phyloP scores from a whole-genome alignment of 2,888 invertebrate species.

The Epirrhoe alternata region DNA sequence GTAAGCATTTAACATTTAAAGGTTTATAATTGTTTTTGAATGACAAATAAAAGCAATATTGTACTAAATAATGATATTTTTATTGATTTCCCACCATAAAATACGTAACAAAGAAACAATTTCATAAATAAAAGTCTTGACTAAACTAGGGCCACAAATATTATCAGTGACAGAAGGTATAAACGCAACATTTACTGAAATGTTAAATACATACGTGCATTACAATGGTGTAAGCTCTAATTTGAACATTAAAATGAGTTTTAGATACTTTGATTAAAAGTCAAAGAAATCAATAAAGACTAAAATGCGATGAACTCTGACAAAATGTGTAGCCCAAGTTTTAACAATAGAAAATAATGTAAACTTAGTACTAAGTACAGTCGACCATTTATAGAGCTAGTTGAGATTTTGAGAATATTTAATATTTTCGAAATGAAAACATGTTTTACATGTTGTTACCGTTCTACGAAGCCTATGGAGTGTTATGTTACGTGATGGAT shows the following conservation, averaged over 20 bases:
- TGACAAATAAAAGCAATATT: conserved; percentile 47
- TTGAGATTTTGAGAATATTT: background rate
- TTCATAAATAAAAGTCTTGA: conserved; percentile 19
- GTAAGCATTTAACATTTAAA: conserved; percentile 29
- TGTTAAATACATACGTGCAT: too few species aligned
- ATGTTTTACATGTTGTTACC: background rate
- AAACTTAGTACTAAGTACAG: background rate
- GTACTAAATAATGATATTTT: conserved; percentile 61
- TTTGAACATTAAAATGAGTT: too few species aligned
- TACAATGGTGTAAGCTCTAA: too few species aligned
- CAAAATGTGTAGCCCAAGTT: background rate
- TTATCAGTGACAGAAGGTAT: background rate
- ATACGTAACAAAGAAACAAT: conserved; percentile 45
- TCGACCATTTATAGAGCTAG: background rate
- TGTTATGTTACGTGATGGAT: too few species aligned
- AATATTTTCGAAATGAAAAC: background rate
- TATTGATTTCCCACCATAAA: conserved; percentile 81
- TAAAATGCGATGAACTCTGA: background rate
- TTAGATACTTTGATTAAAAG: too few species aligned
- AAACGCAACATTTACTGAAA: background rate
- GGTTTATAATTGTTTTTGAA: conserved; percentile 27
- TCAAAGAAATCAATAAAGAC: background rate
- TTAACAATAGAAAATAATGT: background rate
- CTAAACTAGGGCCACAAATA: conserved; percentile 1
- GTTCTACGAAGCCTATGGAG: background rate